A percentile compares a stretch with the other conserved stretches of the same genome.
phyloP scores from a whole-genome alignment of 2,113 vertebrate species.

The Tenrec ecaudatus region DNA sequence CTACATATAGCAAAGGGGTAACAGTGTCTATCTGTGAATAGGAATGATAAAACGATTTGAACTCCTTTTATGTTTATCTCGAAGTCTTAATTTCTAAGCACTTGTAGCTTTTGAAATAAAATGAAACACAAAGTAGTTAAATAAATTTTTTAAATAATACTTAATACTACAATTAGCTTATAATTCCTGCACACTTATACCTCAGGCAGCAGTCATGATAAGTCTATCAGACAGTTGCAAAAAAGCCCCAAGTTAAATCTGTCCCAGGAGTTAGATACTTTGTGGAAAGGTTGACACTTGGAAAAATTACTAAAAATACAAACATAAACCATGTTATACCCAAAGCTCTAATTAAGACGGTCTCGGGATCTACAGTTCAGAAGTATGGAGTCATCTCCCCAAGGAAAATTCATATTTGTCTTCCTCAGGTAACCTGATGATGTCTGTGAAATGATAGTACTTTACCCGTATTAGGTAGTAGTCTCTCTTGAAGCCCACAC shows the following conservation, averaged over 20 bases:
- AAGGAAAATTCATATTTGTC: neutral
- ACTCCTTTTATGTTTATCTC: conserved; percentile 31
- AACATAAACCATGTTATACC: neutral
- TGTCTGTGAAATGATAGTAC: neutral
- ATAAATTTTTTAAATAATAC: neutral
- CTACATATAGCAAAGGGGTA: neutral
- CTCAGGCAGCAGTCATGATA: neutral
- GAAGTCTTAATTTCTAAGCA: conserved; percentile 56
- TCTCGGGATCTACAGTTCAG: neutral
- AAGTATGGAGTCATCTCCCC: neutral
- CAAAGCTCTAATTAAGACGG: neutral
- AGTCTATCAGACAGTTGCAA: neutral
- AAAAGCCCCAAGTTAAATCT: neutral
- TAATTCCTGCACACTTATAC: neutral
- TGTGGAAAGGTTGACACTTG: neutral
- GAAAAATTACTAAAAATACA: conserved; percentile 37
- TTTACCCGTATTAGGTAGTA: conserved; percentile 97
- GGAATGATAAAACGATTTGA: neutral
- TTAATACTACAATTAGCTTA: conserved; percentile 18
- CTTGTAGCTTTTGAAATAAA: conserved; percentile 2
- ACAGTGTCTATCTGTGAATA: conserved; percentile 15
- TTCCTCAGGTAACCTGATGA: neutral
- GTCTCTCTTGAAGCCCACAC: conserved; percentile 98
- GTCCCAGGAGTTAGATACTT: neutral
- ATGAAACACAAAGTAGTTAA: neutral